Evolutionary conservation across 2,888 invertebrate genomes (phyloP).

Genomic region (Diogma glabrata): DNA sequence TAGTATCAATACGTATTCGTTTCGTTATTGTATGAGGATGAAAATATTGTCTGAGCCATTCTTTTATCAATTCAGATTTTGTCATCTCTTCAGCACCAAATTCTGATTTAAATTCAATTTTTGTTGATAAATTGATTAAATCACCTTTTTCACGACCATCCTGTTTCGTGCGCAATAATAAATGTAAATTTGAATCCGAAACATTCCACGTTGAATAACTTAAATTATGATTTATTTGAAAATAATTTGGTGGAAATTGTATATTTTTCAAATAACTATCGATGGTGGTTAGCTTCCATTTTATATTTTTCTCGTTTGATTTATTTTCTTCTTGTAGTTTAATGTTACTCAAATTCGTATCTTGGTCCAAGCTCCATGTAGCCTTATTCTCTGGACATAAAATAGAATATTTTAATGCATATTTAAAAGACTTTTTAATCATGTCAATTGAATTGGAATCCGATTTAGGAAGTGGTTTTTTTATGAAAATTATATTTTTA

Average conservation of each 20-base stretch:
- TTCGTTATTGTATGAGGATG: slow-evolving; percentile 18
- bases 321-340: too few species aligned
- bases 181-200: neutral
- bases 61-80: slow-evolving; percentile 18
- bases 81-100: slow-evolving; percentile 22
- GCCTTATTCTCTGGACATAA: neutral
- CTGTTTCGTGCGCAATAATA: slow-evolving; percentile 1
- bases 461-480: slow-evolving; percentile 3
- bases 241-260: neutral
- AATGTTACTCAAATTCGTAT: too few species aligned
- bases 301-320: too few species aligned
- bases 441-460: slow-evolving; percentile 2
- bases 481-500: neutral
- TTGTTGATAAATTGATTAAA: slow-evolving; percentile 18
- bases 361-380: neutral
- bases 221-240: neutral
- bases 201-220: neutral
- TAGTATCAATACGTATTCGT: slow-evolving; percentile 16
- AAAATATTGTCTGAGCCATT: slow-evolving; percentile 21
- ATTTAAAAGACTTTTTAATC: neutral
- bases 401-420: neutral
- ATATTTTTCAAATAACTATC: slow-evolving; percentile 2
- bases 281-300: neutral
- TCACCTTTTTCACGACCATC: neutral
- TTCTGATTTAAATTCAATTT: slow-evolving; percentile 22